Conservation (phyloP, 2,797 vertebrate genomes). For the Sebastes iracundus region DNA sequence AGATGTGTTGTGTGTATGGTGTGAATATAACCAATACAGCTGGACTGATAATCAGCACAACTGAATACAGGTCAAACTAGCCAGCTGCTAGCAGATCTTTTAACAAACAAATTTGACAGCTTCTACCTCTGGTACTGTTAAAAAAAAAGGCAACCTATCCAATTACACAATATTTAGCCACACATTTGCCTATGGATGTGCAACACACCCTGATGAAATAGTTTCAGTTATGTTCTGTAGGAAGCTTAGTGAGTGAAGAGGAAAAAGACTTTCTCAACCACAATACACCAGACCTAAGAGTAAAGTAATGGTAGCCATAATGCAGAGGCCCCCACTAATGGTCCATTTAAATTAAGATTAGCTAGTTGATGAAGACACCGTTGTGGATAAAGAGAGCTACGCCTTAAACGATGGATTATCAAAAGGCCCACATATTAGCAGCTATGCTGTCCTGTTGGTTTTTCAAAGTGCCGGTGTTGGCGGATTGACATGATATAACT, state of each 20-base stretch:
- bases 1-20: no score
- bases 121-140: background rate
- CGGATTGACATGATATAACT: background rate
- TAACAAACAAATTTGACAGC: background rate
- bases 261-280: constrained; percentile 20
- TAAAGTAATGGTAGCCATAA: constrained; percentile 19
- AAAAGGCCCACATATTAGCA: background rate
- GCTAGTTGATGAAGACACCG: background rate
- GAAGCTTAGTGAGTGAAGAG: background rate
- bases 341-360: constrained; percentile 17
- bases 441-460: background rate
- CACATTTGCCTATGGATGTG: constrained; percentile 12
- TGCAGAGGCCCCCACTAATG: constrained; percentile 12
- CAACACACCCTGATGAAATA: constrained; percentile 10
- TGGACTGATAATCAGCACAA: background rate
- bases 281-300: constrained; percentile 3
- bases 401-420: background rate
- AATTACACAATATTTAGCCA: constrained; percentile 8
- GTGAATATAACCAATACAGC: background rate
- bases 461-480: background rate
- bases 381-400: background rate
- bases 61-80: background rate
- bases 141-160: background rate
- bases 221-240: constrained; percentile 3
- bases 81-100: background rate